Conservation (phyloP, 92 coral and sea anemone species). For the Zoanthus solanderi region DNA sequence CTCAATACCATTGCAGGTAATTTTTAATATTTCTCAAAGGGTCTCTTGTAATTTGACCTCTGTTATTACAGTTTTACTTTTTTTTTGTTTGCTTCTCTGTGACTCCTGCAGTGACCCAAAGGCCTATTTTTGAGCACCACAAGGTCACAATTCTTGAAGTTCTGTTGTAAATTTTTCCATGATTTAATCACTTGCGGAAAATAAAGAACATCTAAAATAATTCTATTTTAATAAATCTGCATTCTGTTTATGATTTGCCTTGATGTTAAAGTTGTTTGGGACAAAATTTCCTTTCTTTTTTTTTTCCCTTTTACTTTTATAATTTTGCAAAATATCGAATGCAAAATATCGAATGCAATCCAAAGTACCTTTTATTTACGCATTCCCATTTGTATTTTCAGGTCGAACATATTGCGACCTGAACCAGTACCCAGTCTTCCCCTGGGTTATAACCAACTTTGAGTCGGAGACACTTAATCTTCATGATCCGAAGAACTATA, state of each 20-base stretch:
- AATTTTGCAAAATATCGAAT: no score
- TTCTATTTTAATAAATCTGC: no score
- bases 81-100: neutral
- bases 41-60: neutral
- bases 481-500: constrained; percentile 81
- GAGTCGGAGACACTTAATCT: constrained; percentile 88
- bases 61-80: neutral
- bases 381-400: constrained; percentile 18
- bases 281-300: neutral
- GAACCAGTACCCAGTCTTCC: constrained; percentile 99
- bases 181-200: no score
- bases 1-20: constrained; percentile 97
- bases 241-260: no score
- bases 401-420: constrained; percentile 97
- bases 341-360: no score
- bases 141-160: no score
- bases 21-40: neutral
- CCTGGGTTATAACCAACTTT: constrained; percentile 93
- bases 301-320: no score
- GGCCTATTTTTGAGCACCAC: no score
- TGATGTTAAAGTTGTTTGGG: no score
- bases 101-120: no score
- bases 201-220: no score
- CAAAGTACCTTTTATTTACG: neutral
- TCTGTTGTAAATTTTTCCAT: no score